Evolutionary conservation across 2,888 invertebrate species (phyloP), one percentile per base, ranked within the genome.

Genomic region (Zaprionus bogoriensis): DNA sequence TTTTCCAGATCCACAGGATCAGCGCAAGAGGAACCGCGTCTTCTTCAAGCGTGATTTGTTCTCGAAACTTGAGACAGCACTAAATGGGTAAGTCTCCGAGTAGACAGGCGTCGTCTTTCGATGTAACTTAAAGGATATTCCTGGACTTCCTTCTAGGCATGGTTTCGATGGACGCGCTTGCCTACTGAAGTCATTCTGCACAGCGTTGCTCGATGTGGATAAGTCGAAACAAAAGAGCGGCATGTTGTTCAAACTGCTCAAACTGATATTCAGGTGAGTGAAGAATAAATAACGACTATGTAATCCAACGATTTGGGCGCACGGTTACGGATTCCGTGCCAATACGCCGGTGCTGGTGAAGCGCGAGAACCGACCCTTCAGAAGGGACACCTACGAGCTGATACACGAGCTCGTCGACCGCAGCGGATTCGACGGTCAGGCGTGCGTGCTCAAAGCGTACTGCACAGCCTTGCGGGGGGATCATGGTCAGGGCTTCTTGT

Each of bases 111-210:
- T 10, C n/a, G 1, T 9, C 2, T 19, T 17, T 1, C 3, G 4
- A 14, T 10, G 20, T 1, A n/a, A n/a, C n/a, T 32, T 12, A 28
- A 10, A 12, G 45, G 2, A 3, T 39, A 20, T 17, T 17, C 23
- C 41, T 14, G 0, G 25, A 5, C 3, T 19, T 27, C 7, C n/a
- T 17, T 3, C n/a, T 91, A 96, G 96, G 46, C 94, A 95, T 89
- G 95, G 95, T 1, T 92, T 95, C 63, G 93, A 94, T 88, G 96
- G 96, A 0, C 92, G 93, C 62, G 93, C 94, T 30, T 96, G 96
- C 89, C 90, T 96, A 28, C 91, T 94, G 2, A 93, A 95, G 58
- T 93, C 95, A 2, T 92, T 95, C 68, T 96, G 96, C 85, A 95
- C 95, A 86, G 93, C 93, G 0, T 17, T 74, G 1, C 57, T 74